Conservation (phyloP, 2,888 invertebrate species). For the Ophion costatus region DNA sequence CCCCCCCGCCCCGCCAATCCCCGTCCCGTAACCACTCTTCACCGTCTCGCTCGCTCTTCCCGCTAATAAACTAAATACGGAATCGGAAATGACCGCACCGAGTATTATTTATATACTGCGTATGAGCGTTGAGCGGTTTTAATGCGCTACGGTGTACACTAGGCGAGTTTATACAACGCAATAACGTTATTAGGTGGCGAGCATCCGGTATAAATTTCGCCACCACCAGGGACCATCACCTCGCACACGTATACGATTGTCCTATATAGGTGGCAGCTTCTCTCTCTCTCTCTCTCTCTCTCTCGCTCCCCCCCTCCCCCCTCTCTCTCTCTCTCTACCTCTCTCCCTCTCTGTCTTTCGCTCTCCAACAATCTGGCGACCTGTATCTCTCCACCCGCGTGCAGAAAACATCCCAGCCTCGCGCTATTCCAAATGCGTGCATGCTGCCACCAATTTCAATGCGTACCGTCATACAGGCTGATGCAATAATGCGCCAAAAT, state of each 20-base stretch:
- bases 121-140: constrained; percentile 76
- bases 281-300: constrained; percentile 17
- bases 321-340: constrained; percentile 2
- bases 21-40: constrained; percentile 9
- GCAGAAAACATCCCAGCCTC: constrained; percentile 41
- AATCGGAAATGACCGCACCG: constrained; percentile 80
- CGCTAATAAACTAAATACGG: constrained; percentile 82
- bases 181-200: constrained; percentile 82
- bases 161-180: constrained; percentile 79
- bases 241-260: constrained; percentile 35
- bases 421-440: constrained; percentile 35
- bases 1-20: constrained; percentile 55
- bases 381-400: constrained; percentile 40
- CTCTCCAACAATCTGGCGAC: constrained; percentile 35
- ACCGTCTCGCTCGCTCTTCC: constrained; percentile 61
- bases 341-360: neutral
- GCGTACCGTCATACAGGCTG: constrained; percentile 40
- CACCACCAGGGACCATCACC: constrained; percentile 69
- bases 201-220: constrained; percentile 82
- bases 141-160: constrained; percentile 71
- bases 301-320: too few species aligned
- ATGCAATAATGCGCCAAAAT: constrained; percentile 13
- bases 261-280: constrained; percentile 20
- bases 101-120: constrained; percentile 80
- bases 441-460: constrained; percentile 53